Percentiles rank a stretch among this genome's conserved stretches.
Conservation (phyloP, 1,140 invertebrate species). For the Lepidurus couesii region DNA sequence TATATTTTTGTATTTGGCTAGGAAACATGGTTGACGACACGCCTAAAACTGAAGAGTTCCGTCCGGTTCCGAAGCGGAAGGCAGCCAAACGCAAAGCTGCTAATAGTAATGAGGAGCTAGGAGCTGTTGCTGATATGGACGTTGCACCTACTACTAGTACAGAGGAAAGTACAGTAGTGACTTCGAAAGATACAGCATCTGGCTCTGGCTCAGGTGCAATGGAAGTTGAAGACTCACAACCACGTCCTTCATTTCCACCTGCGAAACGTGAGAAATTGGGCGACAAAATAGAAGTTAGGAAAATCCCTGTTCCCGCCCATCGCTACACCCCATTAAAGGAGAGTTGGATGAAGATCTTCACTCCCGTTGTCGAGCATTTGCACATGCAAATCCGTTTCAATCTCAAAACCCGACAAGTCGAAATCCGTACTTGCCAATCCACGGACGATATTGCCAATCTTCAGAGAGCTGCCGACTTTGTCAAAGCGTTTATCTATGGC, state of each 20-base stretch:
- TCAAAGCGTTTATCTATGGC: slow-evolving; percentile 90
- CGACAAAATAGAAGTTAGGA: slow-evolving; percentile 45
- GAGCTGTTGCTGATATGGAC: not conserved
- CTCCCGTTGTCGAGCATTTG: slow-evolving; percentile 90
- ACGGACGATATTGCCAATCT: slow-evolving; percentile 83
- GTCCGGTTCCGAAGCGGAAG: slow-evolving; percentile 31
- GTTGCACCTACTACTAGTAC: not conserved
- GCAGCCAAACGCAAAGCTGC: slow-evolving; percentile 34
- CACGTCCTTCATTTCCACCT: slow-evolving; percentile 34
- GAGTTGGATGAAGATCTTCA: slow-evolving; percentile 96
- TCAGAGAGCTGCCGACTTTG: slow-evolving; percentile 97
- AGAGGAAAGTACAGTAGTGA: not conserved
- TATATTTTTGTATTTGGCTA: not conserved
- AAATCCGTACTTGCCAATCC: slow-evolving; percentile 68
- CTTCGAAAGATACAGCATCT: not conserved
- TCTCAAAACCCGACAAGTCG: slow-evolving; percentile 81
- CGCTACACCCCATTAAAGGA: slow-evolving; percentile 91
- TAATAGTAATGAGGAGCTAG: not conserved
- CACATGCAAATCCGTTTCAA: slow-evolving; percentile 93
- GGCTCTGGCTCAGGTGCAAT: not conserved
- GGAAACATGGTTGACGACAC: not conserved
- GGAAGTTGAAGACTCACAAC: slow-evolving; percentile 27
- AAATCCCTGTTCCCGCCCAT: slow-evolving; percentile 62
- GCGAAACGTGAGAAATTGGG: slow-evolving; percentile 33
- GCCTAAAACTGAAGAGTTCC: not conserved